These are phyloP conservation scores for Glossophaga mutica DNA, from an alignment of 2,797 vertebrate genomes.

Conservation along the genomic window DNA sequence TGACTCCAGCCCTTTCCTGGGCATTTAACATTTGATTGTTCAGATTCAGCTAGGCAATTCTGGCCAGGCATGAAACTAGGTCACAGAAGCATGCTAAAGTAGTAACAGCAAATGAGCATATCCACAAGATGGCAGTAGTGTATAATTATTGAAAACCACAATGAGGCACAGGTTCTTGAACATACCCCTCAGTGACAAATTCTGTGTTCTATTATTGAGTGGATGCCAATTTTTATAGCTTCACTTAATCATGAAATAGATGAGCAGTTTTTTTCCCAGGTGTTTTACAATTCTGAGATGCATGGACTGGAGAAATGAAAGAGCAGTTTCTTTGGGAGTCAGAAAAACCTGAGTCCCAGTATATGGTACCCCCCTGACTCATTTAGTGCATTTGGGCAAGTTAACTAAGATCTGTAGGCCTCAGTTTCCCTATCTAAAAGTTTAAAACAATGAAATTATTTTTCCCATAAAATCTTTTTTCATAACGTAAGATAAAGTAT, in stretches of 20 bases:
- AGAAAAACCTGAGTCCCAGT: slow-evolving; percentile 1
- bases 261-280: not conserved
- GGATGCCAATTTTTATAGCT: not conserved
- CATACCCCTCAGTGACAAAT: not conserved
- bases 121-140: slow-evolving; percentile 71
- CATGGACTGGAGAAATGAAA: not conserved
- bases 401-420: not conserved
- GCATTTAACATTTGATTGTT: not conserved
- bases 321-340: not conserved
- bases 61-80: fast-evolving
- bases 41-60: not conserved
- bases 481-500: not conserved
- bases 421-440: not conserved
- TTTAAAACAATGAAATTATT: not conserved
- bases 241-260: slow-evolving; percentile 28
- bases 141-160: slow-evolving; percentile 1
- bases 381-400: not conserved
- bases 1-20: not conserved
- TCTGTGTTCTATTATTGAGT: not conserved
- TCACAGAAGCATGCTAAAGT: not conserved
- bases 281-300: slow-evolving; percentile 10
- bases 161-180: not conserved
- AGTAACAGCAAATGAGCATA: not conserved
- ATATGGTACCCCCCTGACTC: not conserved
- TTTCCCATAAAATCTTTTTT: not conserved